phyloP scores from a whole-genome alignment of 2,113 vertebrate species.

The Paramormyrops kingsleyae region DNA sequence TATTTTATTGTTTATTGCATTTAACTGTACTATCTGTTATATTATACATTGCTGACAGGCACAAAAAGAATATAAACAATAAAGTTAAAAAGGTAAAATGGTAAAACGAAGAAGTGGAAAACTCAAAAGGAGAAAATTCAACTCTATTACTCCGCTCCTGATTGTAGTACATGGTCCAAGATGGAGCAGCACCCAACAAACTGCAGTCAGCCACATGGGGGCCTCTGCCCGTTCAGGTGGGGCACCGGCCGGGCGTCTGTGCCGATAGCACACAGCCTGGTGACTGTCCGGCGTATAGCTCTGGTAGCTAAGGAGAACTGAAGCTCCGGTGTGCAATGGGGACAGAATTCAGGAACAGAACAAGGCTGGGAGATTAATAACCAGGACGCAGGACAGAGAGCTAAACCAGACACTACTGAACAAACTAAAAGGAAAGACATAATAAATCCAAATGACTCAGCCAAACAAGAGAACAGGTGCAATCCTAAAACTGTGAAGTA shows the following conservation, averaged over 20 bases:
- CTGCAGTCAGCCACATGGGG: background rate
- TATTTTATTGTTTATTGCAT: background rate
- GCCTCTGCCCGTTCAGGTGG: background rate
- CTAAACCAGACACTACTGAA: background rate
- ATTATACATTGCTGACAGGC: background rate
- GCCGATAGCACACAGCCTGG: background rate
- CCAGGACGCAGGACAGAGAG: background rate
- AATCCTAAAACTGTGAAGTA: background rate
- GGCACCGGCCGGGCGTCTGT: background rate
- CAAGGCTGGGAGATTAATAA: background rate
- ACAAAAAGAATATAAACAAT: background rate
- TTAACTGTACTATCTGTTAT: background rate
- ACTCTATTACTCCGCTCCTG: background rate
- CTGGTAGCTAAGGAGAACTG: too few species aligned
- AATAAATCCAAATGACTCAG: background rate
- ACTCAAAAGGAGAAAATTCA: background rate
- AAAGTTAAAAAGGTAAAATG: background rate
- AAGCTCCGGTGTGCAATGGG: too few species aligned
- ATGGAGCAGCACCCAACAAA: background rate
- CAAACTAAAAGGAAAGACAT: background rate
- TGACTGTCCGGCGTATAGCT: background rate
- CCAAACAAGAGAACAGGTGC: background rate
- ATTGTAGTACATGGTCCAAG: background rate
- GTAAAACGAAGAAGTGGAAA: background rate
- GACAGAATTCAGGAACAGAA: background rate